A percentile compares a stretch with the other conserved stretches of the same genome.
Evolutionary conservation across 2,888 invertebrate genomes (phyloP).

Genomic region (Tenthredo notha): DNA sequence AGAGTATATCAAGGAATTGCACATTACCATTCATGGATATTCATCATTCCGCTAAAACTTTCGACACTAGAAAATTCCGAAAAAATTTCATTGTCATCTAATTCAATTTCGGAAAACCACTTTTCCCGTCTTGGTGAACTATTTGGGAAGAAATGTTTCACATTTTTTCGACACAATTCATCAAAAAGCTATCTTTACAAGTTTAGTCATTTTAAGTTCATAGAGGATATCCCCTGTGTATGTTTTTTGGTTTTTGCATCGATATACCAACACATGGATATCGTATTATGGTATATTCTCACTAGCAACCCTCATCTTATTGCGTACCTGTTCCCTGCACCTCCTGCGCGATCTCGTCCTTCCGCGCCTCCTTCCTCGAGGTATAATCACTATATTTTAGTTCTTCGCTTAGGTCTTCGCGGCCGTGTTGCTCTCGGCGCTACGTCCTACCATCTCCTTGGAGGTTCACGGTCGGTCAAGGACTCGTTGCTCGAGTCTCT

Average conservation of each 20-base stretch:
- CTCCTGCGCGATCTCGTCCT: conserved; percentile 30
- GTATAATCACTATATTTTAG: conserved; percentile 73
- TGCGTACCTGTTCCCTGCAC: conserved; percentile 24
- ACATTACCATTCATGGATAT: background rate
- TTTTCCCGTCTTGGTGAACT: background rate
- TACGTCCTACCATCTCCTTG: conserved; percentile 62
- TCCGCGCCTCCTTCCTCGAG: conserved; percentile 25
- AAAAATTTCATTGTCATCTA: background rate
- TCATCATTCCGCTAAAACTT: background rate
- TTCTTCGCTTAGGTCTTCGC: conserved; percentile 57
- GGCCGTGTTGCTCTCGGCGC: conserved; percentile 33
- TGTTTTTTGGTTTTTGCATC: conserved; percentile 22
- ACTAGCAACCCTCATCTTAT: conserved; percentile 25
- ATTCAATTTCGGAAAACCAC: background rate
- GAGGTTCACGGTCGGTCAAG: conserved; percentile 78
- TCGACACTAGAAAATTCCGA: background rate
- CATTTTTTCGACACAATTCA: background rate
- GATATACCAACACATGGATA: background rate
- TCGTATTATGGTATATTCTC: background rate
- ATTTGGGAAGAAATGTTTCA: background rate
- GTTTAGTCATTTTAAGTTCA: background rate
- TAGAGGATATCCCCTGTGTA: background rate
- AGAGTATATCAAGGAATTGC: conserved; percentile 2
- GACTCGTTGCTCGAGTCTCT: conserved; percentile 66
- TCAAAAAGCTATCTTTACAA: background rate